Percentiles rank a stretch among this genome's conserved stretches.
Conservation (phyloP, 2,888 invertebrate species). For the Megastigmus dorsalis region DNA sequence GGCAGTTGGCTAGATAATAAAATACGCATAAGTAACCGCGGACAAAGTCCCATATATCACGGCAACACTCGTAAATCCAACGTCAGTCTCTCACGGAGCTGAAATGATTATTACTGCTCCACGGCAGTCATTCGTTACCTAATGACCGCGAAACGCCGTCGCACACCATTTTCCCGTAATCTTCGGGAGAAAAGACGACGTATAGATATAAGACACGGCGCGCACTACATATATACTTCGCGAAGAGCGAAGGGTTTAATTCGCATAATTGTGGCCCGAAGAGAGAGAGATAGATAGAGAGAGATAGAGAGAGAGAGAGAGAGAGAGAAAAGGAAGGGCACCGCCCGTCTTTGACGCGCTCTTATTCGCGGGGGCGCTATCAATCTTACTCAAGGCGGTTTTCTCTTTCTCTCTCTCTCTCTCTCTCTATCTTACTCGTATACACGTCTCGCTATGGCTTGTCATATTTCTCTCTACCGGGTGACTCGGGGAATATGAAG, state of each 20-base stretch:
- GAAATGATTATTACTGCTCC: background rate
- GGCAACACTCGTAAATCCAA: no score
- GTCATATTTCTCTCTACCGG: constrained; percentile 52
- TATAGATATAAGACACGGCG: no score
- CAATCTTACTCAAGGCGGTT: constrained; percentile 51
- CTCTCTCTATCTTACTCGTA: background rate
- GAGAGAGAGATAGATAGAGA: no score
- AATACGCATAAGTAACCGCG: no score
- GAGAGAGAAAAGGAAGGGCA: background rate
- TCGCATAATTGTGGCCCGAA: background rate
- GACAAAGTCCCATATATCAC: no score
- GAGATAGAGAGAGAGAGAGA: no score
- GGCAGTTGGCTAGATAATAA: no score
- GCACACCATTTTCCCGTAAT: no score
- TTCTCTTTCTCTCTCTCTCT: background rate
- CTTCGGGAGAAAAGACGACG: no score
- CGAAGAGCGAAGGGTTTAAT: background rate
- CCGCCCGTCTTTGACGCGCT: constrained; percentile 1
- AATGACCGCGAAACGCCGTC: background rate
- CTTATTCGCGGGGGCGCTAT: constrained; percentile 33
- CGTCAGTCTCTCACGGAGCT: background rate
- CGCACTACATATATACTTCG: no score
- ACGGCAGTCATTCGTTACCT: background rate
- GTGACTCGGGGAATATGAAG: constrained; percentile 50
- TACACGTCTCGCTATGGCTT: constrained; percentile 17